Evolutionary conservation across 2,113 vertebrate species (phyloP).

Genomic region (Ceyx margarethae): DNA sequence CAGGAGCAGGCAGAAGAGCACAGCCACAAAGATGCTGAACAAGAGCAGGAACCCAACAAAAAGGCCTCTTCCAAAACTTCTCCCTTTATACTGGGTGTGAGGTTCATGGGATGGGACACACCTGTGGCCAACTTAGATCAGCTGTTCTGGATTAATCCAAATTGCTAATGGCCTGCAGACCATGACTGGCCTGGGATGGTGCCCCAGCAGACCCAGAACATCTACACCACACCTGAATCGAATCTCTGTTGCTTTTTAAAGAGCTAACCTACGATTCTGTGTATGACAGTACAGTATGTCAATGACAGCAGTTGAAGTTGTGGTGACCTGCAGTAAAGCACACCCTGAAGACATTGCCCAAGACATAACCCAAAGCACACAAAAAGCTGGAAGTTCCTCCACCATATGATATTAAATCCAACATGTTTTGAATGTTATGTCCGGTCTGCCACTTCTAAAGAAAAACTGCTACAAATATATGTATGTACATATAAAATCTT

Average conservation of each 20-base stretch:
- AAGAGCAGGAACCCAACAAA: too few relatives aligned
- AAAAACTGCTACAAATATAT: neutral
- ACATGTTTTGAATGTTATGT: neutral
- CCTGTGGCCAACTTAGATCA: neutral
- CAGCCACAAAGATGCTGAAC: neutral
- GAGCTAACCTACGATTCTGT: neutral
- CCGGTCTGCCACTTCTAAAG: rapidly evolving
- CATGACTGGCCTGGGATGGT: too few relatives aligned
- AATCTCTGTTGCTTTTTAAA: neutral
- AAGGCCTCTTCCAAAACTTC: neutral
- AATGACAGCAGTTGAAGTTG: neutral
- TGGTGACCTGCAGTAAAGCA: neutral
- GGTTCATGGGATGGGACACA: neutral
- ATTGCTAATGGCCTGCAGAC: neutral
- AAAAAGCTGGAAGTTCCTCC: neutral
- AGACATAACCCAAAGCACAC: neutral
- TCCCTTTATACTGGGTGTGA: neutral
- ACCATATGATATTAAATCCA: neutral
- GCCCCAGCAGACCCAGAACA: neutral
- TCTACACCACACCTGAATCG: neutral
- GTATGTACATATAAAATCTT: neutral
- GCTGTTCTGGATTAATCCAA: neutral
- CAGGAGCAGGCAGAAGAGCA: neutral
- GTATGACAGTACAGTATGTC: neutral
- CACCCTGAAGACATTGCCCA: neutral